Evolutionary conservation across 2,113 vertebrate genomes (phyloP).

Genomic region (Lagenorhynchus albirostris): DNA sequence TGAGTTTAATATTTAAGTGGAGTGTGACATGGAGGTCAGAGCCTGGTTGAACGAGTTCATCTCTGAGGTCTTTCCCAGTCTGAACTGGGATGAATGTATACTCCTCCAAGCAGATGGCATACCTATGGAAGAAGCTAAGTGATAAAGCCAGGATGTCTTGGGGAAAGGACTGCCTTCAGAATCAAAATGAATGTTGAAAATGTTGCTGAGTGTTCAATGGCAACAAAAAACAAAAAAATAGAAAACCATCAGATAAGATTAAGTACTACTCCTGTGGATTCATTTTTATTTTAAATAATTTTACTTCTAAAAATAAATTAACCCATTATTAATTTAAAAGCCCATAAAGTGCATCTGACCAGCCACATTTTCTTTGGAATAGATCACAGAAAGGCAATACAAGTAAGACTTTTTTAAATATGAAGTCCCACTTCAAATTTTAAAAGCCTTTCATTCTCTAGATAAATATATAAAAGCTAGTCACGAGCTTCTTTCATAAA

Average conservation of each 20-base stretch:
- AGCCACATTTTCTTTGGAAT: background rate
- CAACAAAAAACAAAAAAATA: background rate
- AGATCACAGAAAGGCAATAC: background rate
- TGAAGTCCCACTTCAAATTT: background rate
- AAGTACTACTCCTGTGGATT: background rate
- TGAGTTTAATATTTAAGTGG: conserved; percentile 53
- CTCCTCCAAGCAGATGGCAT: background rate
- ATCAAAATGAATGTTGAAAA: background rate
- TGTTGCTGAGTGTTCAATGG: background rate
- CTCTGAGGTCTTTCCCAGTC: background rate
- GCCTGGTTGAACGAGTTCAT: background rate
- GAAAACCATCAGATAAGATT: background rate
- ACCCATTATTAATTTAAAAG: background rate
- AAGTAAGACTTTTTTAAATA: background rate
- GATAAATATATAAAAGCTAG: background rate
- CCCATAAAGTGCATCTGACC: background rate
- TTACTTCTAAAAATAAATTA: background rate
- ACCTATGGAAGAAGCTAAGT: background rate
- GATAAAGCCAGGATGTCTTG: background rate
- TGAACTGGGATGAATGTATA: background rate
- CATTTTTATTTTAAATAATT: background rate
- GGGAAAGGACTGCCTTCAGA: background rate
- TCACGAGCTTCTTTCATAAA: background rate
- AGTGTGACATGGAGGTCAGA: background rate
- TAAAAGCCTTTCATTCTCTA: background rate